Conservation (phyloP, 2,113 vertebrate species). For the Synchiropus splendidus region DNA sequence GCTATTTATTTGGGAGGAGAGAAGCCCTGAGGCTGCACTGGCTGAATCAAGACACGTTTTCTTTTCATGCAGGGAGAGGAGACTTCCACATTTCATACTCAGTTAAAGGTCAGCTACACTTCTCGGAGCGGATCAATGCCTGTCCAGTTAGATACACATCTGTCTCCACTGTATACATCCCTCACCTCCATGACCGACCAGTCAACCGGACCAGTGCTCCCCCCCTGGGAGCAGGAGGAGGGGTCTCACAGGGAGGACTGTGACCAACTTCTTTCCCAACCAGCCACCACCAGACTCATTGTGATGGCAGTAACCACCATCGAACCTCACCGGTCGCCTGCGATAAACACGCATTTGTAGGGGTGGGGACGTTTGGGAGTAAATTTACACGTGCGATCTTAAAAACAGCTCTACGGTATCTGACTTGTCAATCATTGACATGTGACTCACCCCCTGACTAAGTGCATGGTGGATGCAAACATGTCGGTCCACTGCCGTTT, state of each 20-base stretch:
- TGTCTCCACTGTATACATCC: conserved; percentile 13
- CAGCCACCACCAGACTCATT: no score
- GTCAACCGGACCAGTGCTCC: conserved; percentile 38
- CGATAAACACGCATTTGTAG: no score
- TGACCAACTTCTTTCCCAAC: no score
- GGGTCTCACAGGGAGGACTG: conserved; percentile 1
- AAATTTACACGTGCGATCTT: no score
- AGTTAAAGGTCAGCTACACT: conserved; percentile 40
- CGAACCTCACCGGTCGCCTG: no score
- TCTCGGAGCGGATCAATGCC: conserved; percentile 45
- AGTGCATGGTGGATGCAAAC: no score
- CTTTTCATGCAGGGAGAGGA: conserved; percentile 9
- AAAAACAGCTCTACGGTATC: no score
- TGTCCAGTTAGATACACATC: conserved; percentile 26
- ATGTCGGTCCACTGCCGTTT: no score
- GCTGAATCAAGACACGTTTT: conserved; percentile 7
- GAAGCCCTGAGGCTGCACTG: conserved; percentile 4
- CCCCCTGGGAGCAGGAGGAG: conserved; percentile 22
- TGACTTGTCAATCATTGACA: no score
- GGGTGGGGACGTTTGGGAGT: no score
- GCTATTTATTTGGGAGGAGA: conserved; percentile 9
- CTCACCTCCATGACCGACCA: conserved; percentile 22
- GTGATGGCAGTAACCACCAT: no score
- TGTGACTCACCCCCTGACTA: no score
- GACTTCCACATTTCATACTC: conserved; percentile 13